A percentile compares a stretch with the other conserved stretches of the same genome.
Conservation (phyloP, 2,797 vertebrate species). For the Oceanodroma leucorhoa region DNA sequence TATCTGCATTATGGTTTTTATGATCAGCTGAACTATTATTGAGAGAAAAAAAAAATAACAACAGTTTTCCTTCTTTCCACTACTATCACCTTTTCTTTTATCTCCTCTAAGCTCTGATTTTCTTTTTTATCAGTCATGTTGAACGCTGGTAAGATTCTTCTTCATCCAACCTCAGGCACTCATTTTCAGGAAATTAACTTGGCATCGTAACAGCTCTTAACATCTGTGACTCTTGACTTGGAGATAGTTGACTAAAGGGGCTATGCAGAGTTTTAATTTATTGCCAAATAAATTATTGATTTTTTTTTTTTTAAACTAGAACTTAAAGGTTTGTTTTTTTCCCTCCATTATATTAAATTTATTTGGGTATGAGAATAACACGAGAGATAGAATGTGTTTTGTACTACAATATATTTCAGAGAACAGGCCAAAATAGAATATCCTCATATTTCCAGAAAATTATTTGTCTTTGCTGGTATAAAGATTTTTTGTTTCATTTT, state of each 20-base stretch:
- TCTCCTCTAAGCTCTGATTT: neutral
- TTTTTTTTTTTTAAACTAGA: neutral
- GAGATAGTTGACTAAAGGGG: conserved; percentile 18
- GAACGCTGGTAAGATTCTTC: neutral
- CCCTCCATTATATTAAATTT: neutral
- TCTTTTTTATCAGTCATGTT: neutral
- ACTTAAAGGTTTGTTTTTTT: neutral
- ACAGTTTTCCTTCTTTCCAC: neutral
- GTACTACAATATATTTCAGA: neutral
- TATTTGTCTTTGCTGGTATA: neutral
- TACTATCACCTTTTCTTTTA: neutral
- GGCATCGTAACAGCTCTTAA: conserved; percentile 22
- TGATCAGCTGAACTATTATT: neutral
- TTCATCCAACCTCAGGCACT: conserved; percentile 42
- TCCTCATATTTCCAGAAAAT: neutral
- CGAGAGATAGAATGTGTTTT: neutral
- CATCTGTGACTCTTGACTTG: conserved; percentile 57
- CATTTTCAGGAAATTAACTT: conserved; percentile 62
- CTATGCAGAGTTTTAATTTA: conserved; percentile 7
- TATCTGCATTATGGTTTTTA: neutral
- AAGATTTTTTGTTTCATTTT: neutral
- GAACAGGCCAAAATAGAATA: neutral
- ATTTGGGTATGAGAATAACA: neutral
- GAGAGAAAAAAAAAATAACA: neutral
- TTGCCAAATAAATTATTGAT: neutral